Conservation (phyloP, 2,113 vertebrate species). For the Copsychus sechellarum region DNA sequence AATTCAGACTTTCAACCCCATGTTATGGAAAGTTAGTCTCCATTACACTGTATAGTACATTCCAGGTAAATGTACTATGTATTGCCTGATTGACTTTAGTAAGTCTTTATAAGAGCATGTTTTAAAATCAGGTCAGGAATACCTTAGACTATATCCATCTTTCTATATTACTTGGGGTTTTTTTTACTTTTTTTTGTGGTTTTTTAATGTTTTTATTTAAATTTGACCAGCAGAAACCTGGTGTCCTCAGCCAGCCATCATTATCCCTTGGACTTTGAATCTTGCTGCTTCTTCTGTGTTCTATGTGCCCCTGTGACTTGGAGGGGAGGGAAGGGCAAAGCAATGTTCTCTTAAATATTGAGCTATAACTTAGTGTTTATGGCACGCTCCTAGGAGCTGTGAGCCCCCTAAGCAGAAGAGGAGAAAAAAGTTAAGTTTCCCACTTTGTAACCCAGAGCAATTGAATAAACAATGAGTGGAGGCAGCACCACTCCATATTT, state of each 20-base stretch:
- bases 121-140: background rate
- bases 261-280: background rate
- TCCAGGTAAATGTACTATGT: background rate
- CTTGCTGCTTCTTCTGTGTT: background rate
- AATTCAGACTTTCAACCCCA: background rate
- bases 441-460: background rate
- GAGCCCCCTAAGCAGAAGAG: background rate
- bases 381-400: background rate
- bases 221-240: background rate
- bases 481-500: conserved; percentile 36
- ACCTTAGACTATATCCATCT: background rate
- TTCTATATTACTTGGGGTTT: background rate
- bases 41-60: background rate
- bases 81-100: background rate
- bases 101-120: background rate
- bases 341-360: background rate
- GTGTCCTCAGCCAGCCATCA: background rate
- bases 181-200: too few species aligned
- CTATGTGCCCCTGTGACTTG: background rate
- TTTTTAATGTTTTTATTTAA: too few species aligned
- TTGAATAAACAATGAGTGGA: background rate
- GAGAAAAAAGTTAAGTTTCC: background rate
- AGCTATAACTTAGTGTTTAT: background rate
- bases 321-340: background rate
- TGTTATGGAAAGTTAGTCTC: background rate